Conservation (phyloP, 2,888 invertebrate species). For the Galerucella nymphaeae region DNA sequence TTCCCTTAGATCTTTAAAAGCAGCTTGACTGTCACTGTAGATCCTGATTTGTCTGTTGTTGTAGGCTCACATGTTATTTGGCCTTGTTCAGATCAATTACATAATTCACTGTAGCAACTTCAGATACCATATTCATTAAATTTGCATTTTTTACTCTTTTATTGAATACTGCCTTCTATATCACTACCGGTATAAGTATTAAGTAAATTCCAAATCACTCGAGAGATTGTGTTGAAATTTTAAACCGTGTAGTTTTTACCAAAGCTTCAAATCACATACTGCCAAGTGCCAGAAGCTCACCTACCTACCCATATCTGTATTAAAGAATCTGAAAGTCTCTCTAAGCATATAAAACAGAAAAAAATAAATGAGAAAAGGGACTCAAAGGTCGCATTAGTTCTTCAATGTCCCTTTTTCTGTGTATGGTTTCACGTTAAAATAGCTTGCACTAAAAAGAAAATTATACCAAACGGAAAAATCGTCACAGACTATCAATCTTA, state of each 20-base stretch:
- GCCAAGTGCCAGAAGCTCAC: not conserved
- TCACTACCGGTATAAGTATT: too few species aligned
- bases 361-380: slow-evolving; percentile 3
- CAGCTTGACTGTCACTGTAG: too few species aligned
- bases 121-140: too few species aligned
- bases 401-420: not conserved
- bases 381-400: not conserved
- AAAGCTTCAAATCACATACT: not conserved
- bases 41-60: too few species aligned
- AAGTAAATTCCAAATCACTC: too few species aligned
- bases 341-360: not conserved
- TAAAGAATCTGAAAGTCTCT: not conserved
- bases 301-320: not conserved
- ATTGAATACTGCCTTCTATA: too few species aligned
- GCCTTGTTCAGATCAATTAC: not conserved
- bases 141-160: too few species aligned
- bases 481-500: slow-evolving; percentile 1
- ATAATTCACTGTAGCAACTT: too few species aligned
- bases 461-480: not conserved
- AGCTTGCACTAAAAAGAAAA: slow-evolving; percentile 2
- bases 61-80: too few species aligned
- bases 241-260: too few species aligned
- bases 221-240: too few species aligned
- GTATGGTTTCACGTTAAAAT: not conserved
- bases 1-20: too few species aligned